Evolutionary conservation across 2,113 vertebrate species (phyloP).

Genomic region (Paedocypris sp.): DNA sequence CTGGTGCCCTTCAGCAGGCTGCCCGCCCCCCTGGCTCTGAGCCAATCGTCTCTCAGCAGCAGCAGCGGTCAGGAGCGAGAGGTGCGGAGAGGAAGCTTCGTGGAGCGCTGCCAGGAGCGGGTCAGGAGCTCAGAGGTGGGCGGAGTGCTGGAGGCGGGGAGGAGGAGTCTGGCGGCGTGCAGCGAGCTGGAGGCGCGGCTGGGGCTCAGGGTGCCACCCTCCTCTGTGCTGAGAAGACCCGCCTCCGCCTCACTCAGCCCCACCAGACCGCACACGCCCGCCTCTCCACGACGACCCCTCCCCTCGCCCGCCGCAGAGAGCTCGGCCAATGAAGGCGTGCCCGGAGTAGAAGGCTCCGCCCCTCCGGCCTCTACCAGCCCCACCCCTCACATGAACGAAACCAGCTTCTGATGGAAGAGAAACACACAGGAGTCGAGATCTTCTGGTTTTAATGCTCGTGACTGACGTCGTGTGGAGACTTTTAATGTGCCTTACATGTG

Average conservation of each 20-base stretch:
- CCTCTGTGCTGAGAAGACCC: conserved; percentile 4
- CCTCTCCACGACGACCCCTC: conserved; percentile 25
- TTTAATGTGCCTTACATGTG: not conserved
- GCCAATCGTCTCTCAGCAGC: conserved; percentile 37
- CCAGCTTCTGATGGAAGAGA: conserved; percentile 67
- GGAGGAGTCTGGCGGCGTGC: conserved; percentile 49
- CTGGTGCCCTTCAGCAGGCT: conserved; percentile 28
- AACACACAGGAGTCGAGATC: not conserved
- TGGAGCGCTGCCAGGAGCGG: conserved; percentile 77
- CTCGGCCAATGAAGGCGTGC: conserved; percentile 23
- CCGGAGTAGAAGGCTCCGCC: conserved; percentile 28
- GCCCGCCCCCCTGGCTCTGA: conserved; percentile 26
- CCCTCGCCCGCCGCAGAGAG: conserved; percentile 34
- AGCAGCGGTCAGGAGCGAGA: conserved; percentile 25
- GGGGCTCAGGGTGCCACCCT: conserved; percentile 10
- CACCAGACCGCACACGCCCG: not conserved
- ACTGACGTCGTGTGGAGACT: no score
- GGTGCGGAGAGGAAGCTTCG: conserved; percentile 65
- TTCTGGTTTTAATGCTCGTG: no score
- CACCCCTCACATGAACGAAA: conserved; percentile 72
- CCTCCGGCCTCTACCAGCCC: conserved; percentile 47
- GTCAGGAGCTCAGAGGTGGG: conserved; percentile 56
- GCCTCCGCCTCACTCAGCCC: conserved; percentile 30
- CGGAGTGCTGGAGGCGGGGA: conserved; percentile 27
- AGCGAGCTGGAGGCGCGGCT: conserved; percentile 53